These are phyloP conservation scores for Gallinago media DNA, from an alignment of 2,113 vertebrate genomes.

Conservation along the genomic window DNA sequence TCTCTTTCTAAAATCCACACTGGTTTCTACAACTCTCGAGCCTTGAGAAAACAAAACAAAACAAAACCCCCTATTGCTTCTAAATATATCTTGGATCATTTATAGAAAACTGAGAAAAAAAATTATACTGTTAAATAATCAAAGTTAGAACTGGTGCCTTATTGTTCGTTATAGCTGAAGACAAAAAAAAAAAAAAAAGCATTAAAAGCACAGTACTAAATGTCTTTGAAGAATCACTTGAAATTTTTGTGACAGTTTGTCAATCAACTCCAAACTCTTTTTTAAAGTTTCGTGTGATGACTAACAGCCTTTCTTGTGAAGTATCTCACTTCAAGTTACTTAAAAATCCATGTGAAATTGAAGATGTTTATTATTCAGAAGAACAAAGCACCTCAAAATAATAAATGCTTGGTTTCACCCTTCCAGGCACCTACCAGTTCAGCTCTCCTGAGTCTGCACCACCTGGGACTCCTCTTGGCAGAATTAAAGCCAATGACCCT, in stretches of 20 bases:
- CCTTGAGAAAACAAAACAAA: background rate
- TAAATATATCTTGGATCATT: background rate
- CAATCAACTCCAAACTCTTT: background rate
- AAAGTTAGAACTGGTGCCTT: background rate
- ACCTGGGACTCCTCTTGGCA: slow-evolving; percentile 87
- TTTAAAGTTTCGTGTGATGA: background rate
- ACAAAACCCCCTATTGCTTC: background rate
- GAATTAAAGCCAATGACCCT: slow-evolving; percentile 92
- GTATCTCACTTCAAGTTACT: background rate
- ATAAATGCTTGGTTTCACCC: slow-evolving; percentile 41
- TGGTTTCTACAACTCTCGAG: background rate
- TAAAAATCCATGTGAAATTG: background rate
- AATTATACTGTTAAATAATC: background rate
- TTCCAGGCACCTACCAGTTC: slow-evolving; percentile 90
- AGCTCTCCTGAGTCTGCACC: slow-evolving; percentile 85
- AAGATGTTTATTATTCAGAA: background rate
- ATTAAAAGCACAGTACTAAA: background rate
- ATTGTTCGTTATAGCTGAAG: background rate
- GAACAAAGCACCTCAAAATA: background rate
- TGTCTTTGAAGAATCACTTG: background rate
- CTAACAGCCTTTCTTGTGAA: background rate
- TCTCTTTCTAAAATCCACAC: background rate
- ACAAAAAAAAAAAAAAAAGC: background rate
- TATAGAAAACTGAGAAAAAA: background rate
- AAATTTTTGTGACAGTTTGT: background rate